Base-by-base conservation (phyloP, 1,140 invertebrate genomes). In the Drosophila elegans region DNA sequence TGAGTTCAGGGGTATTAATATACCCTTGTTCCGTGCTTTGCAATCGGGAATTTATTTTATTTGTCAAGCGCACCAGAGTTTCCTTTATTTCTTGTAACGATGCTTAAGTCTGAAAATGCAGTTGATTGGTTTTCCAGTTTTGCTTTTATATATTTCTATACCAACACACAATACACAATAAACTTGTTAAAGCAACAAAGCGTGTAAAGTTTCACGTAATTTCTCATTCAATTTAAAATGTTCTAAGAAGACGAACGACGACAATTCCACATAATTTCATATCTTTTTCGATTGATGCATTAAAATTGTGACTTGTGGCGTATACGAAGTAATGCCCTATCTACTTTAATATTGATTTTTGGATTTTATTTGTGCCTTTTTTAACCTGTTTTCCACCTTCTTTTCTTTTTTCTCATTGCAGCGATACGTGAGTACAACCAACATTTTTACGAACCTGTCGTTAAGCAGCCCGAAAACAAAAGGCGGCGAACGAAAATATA, bases 401-500 rank as follows among this genome's bases (percentile, higher is more conserved):
- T 61, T 21, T 36, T 48, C 52, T 56, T 7, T 69, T 7, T 69
- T 73, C 36, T 82, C 83, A 6, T 88, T 89, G 39, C 79, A 88
- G 83, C 54, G 83, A 88, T 80, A 89, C 83, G 83, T 88, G 80
- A 88, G 83, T 88, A 88, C 34, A 51, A 7, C 57, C 55, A 46
- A 27, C 44, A 76, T 48, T 74, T 76, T 39, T 66, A 67, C 46
- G 52, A 55, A 48, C 32, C 38, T 45, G 49, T 55, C 51, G 42
- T 51, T 49, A 56, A 64, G 45, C 21, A 36, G 69, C 36, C 59
- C 1, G 11, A 34, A 73, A 62, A 69, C 66, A 74, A 62, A 74
- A 49, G 51, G 71, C 38, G 39, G 10, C 38, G 5, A 21, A 21
- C 9, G 41, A 53, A 56, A 36, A 78, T 74, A 78, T 39, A 45